Conservation (phyloP, 1,140 invertebrate genomes). For the Lepeophtheirus salmonis region DNA sequence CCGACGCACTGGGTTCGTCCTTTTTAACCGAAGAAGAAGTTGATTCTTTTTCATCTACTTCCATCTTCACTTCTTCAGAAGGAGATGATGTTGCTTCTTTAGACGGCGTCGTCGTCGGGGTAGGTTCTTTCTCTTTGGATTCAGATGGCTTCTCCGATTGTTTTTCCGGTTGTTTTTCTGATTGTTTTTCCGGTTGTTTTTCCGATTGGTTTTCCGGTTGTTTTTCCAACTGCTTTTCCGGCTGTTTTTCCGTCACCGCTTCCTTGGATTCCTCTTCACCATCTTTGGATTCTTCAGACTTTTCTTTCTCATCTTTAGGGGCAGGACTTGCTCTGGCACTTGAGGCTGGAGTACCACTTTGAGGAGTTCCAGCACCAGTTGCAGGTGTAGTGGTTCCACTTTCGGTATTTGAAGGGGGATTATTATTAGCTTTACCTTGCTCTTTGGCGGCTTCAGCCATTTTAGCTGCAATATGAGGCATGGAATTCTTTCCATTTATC, state of each 20-base stretch:
- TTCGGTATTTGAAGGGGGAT: constrained; percentile 23
- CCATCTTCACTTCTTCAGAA: constrained; percentile 21
- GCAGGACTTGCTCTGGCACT: constrained; percentile 48
- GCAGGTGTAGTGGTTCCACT: constrained; percentile 28
- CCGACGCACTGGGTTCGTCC: too few species aligned
- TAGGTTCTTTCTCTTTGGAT: constrained; percentile 25
- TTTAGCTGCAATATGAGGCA: constrained; percentile 74
- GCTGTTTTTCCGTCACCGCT: constrained; percentile 9
- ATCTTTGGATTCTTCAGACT: constrained; percentile 20
- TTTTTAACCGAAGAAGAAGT: too few species aligned
- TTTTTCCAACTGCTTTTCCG: too few species aligned
- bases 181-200: constrained; percentile 16
- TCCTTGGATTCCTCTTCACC: constrained; percentile 24
- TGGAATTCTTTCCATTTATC: constrained; percentile 93
- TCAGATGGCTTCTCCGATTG: constrained; percentile 20
- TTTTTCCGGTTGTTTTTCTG: too few species aligned
- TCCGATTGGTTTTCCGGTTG: too few species aligned
- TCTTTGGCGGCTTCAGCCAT: constrained; percentile 40
- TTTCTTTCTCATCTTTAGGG: constrained; percentile 24
- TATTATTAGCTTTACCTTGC: constrained; percentile 9
- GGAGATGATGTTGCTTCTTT: constrained; percentile 30
- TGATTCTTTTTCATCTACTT: constrained; percentile 30
- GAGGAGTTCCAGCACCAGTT: constrained; percentile 26
- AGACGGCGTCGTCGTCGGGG: constrained; percentile 25
- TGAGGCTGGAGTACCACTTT: constrained; percentile 37